Evolutionary conservation across 2,888 invertebrate species (phyloP), one percentile per base, ranked within the genome.

Genomic region (Protophormia terraenovae): DNA sequence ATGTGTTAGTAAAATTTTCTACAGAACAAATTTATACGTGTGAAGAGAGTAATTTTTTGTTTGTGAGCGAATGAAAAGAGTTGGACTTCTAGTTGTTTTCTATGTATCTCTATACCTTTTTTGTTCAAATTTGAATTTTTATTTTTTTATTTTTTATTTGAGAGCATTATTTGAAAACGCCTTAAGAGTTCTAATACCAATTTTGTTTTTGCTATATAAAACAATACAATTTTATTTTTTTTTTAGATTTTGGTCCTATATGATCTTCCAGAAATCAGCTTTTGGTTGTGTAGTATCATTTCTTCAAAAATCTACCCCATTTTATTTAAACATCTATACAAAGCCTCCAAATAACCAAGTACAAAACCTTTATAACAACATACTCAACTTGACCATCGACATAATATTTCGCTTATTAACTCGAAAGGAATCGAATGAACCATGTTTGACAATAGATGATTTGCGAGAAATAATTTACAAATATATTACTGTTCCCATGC

Each of bases 401-500:
- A 93, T 97, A 8, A 95, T 96, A 89, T 94, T 96, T 87, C 94
- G 98, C 89, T 94, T 98, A 87, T 94, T 96, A 10, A 97, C 97
- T 12, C 95, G 95, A 91, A 96, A 95, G 88, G 97, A 97, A 91
- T 96, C 96, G 16, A 94, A 95, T 92, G 96, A 92, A 2, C 94
- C 94, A 87, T 96, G 95, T 94, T 95, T 97, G 90, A 94, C 93
- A 1, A 94, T 94, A 71, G 93, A 94, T 47, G 94, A 94, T 78
- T 95, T 96, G 93, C 95, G 95, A 0, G 94, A 95, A 6, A 89
- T 96, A n/a, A 90, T 97, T 62, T 97, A 97, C 91, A 94, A 96
- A 83, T 95, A 97, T 88, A 95, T 97, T 88, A 96, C 97, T n/a
- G 94, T 97, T 86, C 96, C 97, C 0, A 95, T 96, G 89, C 92